phyloP scores from a whole-genome alignment of 2,113 vertebrate species.

The Bambusicola thoracicus region DNA sequence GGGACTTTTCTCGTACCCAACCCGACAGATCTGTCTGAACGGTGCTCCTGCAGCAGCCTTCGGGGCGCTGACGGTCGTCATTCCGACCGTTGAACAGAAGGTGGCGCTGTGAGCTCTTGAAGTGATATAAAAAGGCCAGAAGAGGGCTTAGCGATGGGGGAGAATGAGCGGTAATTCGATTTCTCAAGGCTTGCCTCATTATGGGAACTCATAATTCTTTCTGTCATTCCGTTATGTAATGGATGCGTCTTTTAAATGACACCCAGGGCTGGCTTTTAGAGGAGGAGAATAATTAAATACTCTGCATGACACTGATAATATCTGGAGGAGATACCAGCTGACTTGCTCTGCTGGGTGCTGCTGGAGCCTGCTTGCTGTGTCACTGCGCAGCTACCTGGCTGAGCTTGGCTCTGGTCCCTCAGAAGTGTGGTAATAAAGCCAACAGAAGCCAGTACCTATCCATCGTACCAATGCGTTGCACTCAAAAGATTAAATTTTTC shows the following conservation, averaged over 20 bases:
- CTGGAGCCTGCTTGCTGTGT: background rate
- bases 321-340: background rate
- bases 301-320: background rate
- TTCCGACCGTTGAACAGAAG: conserved; percentile 12
- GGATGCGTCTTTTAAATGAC: conserved; percentile 40
- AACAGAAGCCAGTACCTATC: background rate
- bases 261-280: conserved; percentile 47
- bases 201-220: conserved; percentile 33
- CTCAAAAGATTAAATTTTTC: background rate
- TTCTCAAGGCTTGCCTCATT: conserved; percentile 30
- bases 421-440: background rate
- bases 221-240: conserved; percentile 37
- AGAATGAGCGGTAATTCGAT: background rate
- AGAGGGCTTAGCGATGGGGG: background rate
- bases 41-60: background rate
- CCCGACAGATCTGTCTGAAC: background rate
- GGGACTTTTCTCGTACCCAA: too few relatives aligned
- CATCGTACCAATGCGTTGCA: background rate
- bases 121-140: background rate
- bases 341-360: background rate
- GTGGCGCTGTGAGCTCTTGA: conserved; percentile 32
- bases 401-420: background rate
- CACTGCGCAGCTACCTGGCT: background rate
- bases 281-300: conserved; percentile 46
- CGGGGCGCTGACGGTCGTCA: background rate